Base-by-base conservation (phyloP, 2,888 invertebrate species). In the Scaptomyza reducta region DNA sequence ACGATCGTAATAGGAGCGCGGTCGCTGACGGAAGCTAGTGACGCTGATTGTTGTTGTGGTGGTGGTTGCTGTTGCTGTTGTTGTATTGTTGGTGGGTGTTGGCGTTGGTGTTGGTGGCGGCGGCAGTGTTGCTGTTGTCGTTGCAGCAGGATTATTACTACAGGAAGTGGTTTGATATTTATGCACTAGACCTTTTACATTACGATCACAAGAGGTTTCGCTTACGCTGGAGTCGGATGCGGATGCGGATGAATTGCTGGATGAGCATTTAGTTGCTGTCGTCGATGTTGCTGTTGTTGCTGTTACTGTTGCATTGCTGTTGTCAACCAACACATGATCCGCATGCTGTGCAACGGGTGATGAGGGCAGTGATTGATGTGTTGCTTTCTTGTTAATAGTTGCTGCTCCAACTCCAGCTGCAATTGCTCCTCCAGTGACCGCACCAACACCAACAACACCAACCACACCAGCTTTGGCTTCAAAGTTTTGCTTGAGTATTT, bases 401-500 rank as follows among this genome's bases (percentile, higher is more conserved):
- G 46, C 14, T 6, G 35, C 40, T 53, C 31, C 27, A 49, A 55
- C 47, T 13, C 9, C 6, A 10, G 47, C 3, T 49, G 31, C n/a
- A 18, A 18, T 18, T 11, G 33, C 18, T 18, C 33, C 49, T 18
- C 38, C 45, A 42, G 47, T 53, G 46, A 60, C 38, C 5, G 14
- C 46, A 42, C 42, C 51, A 29, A n/a, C 29, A 47, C 47, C 66
- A 27, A 56, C 49, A 11, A 61, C 73, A 18, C 70, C 78, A 46
- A 74, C 80, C 42, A 74, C 74, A 6, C 69, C 72, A 13, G 91
- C 91, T 90, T 96, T 96, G 54, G 97, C 97, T 93, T 97, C 97
- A 91, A 97, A 97, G 91, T 96, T 97, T 90, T 95, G 95, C 91
- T 96, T 96, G 79, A 97, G 94, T 93, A 95, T 96, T 93, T 95